Evolutionary conservation across 1,140 invertebrate genomes (phyloP).

Genomic region (Probaryconus sp.): DNA sequence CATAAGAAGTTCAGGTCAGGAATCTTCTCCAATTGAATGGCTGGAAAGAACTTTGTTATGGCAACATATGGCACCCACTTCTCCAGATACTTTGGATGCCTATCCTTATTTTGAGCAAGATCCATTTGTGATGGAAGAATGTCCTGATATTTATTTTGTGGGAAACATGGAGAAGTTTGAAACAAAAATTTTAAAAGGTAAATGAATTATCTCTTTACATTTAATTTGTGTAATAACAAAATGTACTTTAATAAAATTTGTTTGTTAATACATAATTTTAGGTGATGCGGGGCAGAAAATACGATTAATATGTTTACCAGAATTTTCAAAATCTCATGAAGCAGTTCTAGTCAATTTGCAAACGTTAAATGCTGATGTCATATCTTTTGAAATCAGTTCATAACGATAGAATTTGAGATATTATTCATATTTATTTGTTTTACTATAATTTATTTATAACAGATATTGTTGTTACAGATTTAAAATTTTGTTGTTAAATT

Average conservation of each 20-base stretch:
- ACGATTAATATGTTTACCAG: constrained; percentile 83
- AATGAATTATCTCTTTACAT: constrained; percentile 10
- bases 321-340: constrained; percentile 82
- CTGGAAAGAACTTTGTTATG: constrained; percentile 88
- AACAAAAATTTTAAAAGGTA: constrained; percentile 83
- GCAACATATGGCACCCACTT: constrained; percentile 93
- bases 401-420: constrained; percentile 31
- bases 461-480: too few relatives aligned
- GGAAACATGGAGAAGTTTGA: constrained; percentile 89
- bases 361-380: constrained; percentile 81
- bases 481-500: too few relatives aligned
- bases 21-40: constrained; percentile 69
- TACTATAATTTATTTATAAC: constrained; percentile 7
- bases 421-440: constrained; percentile 10
- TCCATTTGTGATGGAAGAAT: constrained; percentile 91
- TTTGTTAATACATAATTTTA: constrained; percentile 67
- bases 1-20: constrained; percentile 80
- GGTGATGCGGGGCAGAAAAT: constrained; percentile 80
- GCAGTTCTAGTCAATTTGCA: constrained; percentile 83
- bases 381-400: constrained; percentile 81
- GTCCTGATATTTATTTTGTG: constrained; percentile 93
- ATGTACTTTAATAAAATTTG: constrained; percentile 4
- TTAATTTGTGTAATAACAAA: constrained; percentile 6
- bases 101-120: constrained; percentile 92
- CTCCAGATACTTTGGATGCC: constrained; percentile 93